phyloP scores from a whole-genome alignment of 1,140 invertebrate genomes.

The Argopecten irradians region DNA sequence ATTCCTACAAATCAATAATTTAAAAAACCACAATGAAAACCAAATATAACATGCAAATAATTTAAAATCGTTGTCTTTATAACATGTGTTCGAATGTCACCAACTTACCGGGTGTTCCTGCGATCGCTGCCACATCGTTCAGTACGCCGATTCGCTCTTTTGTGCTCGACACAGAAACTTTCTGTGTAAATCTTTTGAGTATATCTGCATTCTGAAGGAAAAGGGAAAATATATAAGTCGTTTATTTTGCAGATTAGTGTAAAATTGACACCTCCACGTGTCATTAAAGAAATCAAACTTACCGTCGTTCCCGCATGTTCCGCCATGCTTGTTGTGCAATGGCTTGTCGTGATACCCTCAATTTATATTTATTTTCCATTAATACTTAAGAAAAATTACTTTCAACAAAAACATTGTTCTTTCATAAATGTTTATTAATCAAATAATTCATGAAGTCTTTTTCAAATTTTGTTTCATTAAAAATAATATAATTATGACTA shows the following conservation, averaged over 20 bases:
- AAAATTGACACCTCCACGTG: neutral
- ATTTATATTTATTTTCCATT: neutral
- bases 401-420: neutral
- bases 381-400: neutral
- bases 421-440: neutral
- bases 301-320: slow-evolving; percentile 73
- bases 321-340: slow-evolving; percentile 73
- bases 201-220: slow-evolving; percentile 82
- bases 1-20: neutral
- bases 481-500: neutral
- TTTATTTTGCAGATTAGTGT: neutral
- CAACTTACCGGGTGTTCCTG: slow-evolving; percentile 85
- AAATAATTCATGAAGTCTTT: too few relatives aligned
- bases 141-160: slow-evolving; percentile 85
- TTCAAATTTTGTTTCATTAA: neutral
- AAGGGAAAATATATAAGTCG: slow-evolving; percentile 53
- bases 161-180: slow-evolving; percentile 86
- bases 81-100: neutral
- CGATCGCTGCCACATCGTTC: slow-evolving; percentile 84
- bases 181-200: slow-evolving; percentile 87
- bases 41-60: neutral
- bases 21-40: neutral
- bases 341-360: neutral
- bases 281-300: slow-evolving; percentile 37
- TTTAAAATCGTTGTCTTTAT: neutral